phyloP scores from a whole-genome alignment of 2,888 invertebrate species.

The Phaonia tiefii region DNA sequence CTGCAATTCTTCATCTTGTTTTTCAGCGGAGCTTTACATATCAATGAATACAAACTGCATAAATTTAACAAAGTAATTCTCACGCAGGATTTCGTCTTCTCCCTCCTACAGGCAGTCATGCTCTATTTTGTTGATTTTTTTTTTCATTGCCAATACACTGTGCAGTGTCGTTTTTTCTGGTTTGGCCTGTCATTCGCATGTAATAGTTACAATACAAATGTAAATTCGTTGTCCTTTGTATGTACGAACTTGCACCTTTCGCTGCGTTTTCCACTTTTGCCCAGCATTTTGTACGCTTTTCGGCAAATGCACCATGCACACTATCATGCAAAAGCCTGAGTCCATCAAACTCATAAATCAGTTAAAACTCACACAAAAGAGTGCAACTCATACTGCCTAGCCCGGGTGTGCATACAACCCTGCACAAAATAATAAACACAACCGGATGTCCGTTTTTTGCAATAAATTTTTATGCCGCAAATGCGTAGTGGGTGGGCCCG shows the following conservation, averaged over 20 bases:
- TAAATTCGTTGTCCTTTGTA: conserved; percentile 52
- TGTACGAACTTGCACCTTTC: conserved; percentile 47
- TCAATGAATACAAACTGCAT: conserved; percentile 77
- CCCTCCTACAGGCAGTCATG: background rate
- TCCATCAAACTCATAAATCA: conserved; percentile 80
- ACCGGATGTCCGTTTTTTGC: conserved; percentile 70
- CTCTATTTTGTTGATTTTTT: conserved; percentile 67
- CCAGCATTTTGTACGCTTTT: background rate
- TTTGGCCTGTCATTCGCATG: conserved; percentile 53
- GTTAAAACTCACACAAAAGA: conserved; percentile 68
- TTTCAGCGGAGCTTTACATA: conserved; percentile 74
- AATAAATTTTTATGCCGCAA: conserved; percentile 66
- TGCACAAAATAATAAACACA: conserved; percentile 62
- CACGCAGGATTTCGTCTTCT: conserved; percentile 34
- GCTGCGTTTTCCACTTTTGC: conserved; percentile 25
- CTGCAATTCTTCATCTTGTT: conserved; percentile 57
- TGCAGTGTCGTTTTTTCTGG: conserved; percentile 18
- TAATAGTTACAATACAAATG: conserved; percentile 62
- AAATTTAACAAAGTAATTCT: conserved; percentile 70
- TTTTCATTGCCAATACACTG: conserved; percentile 60
- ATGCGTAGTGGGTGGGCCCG: conserved; percentile 60
- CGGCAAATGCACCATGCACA: conserved; percentile 17
- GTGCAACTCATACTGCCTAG: background rate
- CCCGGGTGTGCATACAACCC: background rate
- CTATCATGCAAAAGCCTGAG: conserved; percentile 61